Base-by-base conservation (phyloP, 2,797 vertebrate genomes). In the Acridotheres tristis region DNA sequence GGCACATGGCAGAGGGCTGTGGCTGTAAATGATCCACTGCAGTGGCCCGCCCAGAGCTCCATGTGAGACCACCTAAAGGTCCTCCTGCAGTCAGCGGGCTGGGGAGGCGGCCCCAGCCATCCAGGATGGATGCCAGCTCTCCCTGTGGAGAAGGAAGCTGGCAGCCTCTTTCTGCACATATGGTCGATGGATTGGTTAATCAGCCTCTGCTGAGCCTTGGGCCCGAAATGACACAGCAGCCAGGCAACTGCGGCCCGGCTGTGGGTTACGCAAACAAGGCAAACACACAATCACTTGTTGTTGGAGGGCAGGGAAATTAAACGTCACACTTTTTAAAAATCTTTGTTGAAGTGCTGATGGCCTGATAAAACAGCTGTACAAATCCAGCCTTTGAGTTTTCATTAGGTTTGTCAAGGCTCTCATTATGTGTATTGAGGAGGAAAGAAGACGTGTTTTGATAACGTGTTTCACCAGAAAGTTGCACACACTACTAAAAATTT, bases 181-280 rank as follows among this genome's bases (percentile, higher is more conserved):
- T 99, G 99, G 98, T 98, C 98, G 98, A 99, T 98, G 98, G 96
- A 98, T 98, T 98, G 98, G 98, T 98, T 97, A 97, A 98, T 97
- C 94, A 98, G 98, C 98, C 97, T 98, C 97, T 97, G 97, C 98
- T 98, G 98, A 97, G 98, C 96, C 95, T 96, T 97, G 97, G 97
- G 97, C 97, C 97, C 96, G 90, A 96, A 98, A 98, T 98, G 94
- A 97, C 93, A 97, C 76, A 97, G 97, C 97, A 97, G 96, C 96
- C 97, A 98, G 97, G 96, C 96, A 97, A 98, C 97, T 96, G 96
- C 79, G 18, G 73, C 89, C 69, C 55, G 54, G 97, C 97, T 97
- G 97, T 98, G 98, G 69, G 23, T 78, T 94, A 90, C 61, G 45
- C 96, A 97, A 96, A 97, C 95, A 96, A 95, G 96, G 95, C 96